A percentile compares a stretch with the other conserved stretches of the same genome.
phyloP scores from a whole-genome alignment of 2,888 invertebrate genomes.

The Busseola fusca region DNA sequence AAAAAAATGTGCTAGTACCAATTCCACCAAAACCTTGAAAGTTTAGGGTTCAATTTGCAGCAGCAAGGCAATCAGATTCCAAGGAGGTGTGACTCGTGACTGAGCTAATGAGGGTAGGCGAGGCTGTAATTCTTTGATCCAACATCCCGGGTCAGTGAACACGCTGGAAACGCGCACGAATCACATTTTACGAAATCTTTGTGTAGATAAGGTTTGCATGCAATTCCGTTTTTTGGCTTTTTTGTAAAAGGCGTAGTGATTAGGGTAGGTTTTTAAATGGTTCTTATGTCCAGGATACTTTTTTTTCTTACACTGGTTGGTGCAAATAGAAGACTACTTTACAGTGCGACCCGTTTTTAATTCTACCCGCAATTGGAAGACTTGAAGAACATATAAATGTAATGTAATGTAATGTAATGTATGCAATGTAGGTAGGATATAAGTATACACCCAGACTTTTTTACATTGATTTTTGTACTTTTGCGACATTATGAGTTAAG shows the following conservation, averaged over 20 bases:
- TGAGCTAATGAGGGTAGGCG: slow-evolving; percentile 79
- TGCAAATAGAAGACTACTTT: neutral
- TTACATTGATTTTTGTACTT: no score
- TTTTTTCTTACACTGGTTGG: neutral
- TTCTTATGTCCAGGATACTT: neutral
- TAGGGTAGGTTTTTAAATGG: slow-evolving; percentile 13
- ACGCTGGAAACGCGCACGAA: slow-evolving; percentile 61
- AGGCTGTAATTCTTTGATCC: slow-evolving; percentile 82
- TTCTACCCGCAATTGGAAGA: neutral
- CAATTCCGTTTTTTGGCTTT: slow-evolving; percentile 28
- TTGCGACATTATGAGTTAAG: neutral
- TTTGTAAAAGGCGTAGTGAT: slow-evolving; percentile 14
- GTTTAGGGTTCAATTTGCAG: slow-evolving; percentile 43
- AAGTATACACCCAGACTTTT: neutral
- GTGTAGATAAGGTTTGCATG: slow-evolving; percentile 55
- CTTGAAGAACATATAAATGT: no score
- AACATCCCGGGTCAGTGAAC: slow-evolving; percentile 85
- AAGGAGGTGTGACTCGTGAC: slow-evolving; percentile 79
- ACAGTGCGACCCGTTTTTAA: neutral
- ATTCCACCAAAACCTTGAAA: slow-evolving; percentile 8
- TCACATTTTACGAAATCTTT: slow-evolving; percentile 56
- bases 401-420: no score
- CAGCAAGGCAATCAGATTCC: slow-evolving; percentile 61
- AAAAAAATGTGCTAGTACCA: slow-evolving; percentile 4
- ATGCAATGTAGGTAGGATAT: no score